phyloP scores from a whole-genome alignment of 2,797 vertebrate genomes.

The Craterocephalus amniculus region DNA sequence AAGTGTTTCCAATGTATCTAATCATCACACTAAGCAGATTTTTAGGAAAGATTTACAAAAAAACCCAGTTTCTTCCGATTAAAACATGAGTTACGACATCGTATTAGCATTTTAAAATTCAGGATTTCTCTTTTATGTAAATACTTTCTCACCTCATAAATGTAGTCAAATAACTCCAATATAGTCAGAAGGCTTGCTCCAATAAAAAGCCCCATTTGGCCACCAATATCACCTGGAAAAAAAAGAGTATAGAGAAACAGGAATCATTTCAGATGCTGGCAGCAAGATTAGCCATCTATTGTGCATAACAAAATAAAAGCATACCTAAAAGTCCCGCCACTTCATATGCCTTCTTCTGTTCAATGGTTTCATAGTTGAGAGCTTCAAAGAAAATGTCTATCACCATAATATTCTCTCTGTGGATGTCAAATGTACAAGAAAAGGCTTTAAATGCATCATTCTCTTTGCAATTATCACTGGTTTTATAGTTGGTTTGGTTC shows the following conservation, averaged over 20 bases:
- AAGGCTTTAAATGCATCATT: not conserved
- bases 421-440: slow-evolving; percentile 14
- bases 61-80: no score
- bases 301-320: not conserved
- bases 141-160: slow-evolving; percentile 90
- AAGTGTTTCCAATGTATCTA: not conserved
- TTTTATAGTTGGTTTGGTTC: not conserved
- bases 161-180: slow-evolving; percentile 96
- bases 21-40: not conserved
- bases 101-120: not conserved
- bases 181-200: slow-evolving; percentile 97
- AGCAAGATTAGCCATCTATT: not conserved
- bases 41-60: not conserved
- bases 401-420: slow-evolving; percentile 96
- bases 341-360: slow-evolving; percentile 99
- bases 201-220: slow-evolving; percentile 98
- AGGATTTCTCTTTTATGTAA: not conserved
- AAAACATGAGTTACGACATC: not conserved
- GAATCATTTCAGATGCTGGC: not conserved
- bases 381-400: slow-evolving; percentile 99
- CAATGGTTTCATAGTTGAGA: slow-evolving; percentile 98
- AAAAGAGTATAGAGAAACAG: slow-evolving; percentile 1
- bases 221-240: slow-evolving; percentile 94
- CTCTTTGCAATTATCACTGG: no score
- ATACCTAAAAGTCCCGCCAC: slow-evolving; percentile 96